Conservation (phyloP, 2,797 vertebrate genomes). For the Chrosomus eos region DNA sequence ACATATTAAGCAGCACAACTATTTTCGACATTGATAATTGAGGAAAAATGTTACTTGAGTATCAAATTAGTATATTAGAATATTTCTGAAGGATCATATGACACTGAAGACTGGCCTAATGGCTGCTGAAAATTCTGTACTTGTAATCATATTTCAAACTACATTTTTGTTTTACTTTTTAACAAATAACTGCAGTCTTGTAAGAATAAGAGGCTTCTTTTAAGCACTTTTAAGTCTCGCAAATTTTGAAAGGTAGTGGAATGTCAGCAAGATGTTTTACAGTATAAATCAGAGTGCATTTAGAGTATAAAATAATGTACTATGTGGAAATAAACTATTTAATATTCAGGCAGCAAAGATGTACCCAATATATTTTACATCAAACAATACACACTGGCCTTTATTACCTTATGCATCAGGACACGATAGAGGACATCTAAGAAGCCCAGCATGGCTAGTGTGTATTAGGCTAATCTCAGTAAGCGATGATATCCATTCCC, state of each 20-base stretch:
- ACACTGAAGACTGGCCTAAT: background rate
- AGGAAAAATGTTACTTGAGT: background rate
- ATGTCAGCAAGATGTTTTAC: background rate
- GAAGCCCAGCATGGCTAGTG: slow-evolving; percentile 76
- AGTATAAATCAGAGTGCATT: background rate
- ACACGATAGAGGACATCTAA: slow-evolving; percentile 79
- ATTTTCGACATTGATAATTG: background rate
- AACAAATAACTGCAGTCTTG: background rate
- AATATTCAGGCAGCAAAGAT: background rate
- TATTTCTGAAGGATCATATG: background rate
- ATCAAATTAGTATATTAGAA: background rate
- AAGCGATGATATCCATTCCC: slow-evolving; percentile 18
- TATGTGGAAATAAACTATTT: background rate
- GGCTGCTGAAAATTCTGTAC: background rate
- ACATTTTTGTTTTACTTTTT: background rate
- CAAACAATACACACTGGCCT: background rate
- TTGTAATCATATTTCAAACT: background rate
- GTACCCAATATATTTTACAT: background rate
- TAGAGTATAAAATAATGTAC: background rate
- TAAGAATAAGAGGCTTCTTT: background rate
- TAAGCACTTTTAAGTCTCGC: background rate
- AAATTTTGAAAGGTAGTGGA: background rate
- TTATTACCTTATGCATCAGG: slow-evolving; percentile 79
- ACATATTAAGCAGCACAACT: background rate
- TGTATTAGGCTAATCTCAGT: slow-evolving; percentile 43